Percentiles rank a stretch among this genome's conserved stretches.
These are phyloP conservation scores for Campoletis sonorensis DNA, from an alignment of 1,140 invertebrate species.

Conservation along the genomic window DNA sequence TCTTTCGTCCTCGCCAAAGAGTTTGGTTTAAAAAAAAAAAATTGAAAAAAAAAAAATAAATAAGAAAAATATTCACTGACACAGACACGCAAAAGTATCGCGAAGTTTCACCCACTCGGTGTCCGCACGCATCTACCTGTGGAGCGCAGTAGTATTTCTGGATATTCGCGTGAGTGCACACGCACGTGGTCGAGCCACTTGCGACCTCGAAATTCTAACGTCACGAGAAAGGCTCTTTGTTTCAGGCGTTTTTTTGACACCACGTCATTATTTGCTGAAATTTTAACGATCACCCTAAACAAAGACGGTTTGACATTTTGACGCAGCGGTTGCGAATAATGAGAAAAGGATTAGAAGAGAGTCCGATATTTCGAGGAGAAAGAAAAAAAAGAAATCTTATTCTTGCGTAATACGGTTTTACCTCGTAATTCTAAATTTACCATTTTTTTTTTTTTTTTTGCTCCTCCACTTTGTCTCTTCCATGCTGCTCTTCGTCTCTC, in stretches of 20 bases:
- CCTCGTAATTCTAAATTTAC: no score
- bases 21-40: not conserved
- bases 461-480: not conserved
- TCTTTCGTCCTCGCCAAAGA: constrained; percentile 20
- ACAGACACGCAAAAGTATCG: constrained; percentile 14
- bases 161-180: constrained; percentile 28
- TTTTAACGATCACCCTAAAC: not conserved
- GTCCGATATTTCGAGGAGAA: no score
- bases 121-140: constrained; percentile 20
- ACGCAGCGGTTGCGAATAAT: no score
- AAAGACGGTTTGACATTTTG: not conserved
- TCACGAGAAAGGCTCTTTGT: constrained; percentile 43
- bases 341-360: not conserved
- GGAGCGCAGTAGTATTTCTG: constrained; percentile 21
- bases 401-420: no score
- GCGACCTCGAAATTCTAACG: constrained; percentile 16
- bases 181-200: constrained; percentile 3
- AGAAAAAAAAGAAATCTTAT: no score
- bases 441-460: no score
- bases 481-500: not conserved
- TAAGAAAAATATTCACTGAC: not conserved
- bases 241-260: constrained; percentile 21
- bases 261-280: not conserved
- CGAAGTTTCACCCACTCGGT: constrained; percentile 25
- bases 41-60: no score